phyloP scores from a whole-genome alignment of 2,797 vertebrate species.

The Xyrichtys novacula region DNA sequence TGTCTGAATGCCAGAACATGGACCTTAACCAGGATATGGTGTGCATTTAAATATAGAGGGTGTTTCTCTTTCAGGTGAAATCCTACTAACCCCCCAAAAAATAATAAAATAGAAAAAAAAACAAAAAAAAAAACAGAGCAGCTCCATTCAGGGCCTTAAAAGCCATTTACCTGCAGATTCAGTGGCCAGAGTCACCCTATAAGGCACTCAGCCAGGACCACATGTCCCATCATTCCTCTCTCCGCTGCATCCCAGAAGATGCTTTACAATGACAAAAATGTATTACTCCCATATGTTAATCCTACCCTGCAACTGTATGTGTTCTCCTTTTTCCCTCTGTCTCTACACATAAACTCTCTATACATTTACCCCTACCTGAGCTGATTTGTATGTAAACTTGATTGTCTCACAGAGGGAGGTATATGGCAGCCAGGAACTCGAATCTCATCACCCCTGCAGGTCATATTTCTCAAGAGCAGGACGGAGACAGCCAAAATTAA shows the following conservation, averaged over 20 bases:
- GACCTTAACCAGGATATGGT: no score
- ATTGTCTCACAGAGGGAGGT: conserved; percentile 47
- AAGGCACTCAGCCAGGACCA: conserved; percentile 14
- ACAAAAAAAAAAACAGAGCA: conserved; percentile 19
- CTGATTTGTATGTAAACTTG: conserved; percentile 63
- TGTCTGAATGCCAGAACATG: no score
- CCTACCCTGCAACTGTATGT: neutral
- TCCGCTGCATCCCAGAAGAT: conserved; percentile 22
- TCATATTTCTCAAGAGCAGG: conserved; percentile 59
- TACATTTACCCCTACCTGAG: conserved; percentile 11
- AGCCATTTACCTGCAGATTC: conserved; percentile 20
- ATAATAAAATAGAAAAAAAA: no score
- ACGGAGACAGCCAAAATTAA: conserved; percentile 52
- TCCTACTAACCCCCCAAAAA: conserved; percentile 17
- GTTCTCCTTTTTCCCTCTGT: neutral
- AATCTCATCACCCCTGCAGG: conserved; percentile 57
- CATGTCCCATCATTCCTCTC: conserved; percentile 40
- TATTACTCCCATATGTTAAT: conserved; percentile 7
- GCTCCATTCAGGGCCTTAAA: neutral
- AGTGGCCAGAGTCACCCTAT: conserved; percentile 10
- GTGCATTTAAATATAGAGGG: no score
- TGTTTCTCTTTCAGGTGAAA: conserved; percentile 1
- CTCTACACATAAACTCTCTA: neutral
- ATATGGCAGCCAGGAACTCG: conserved; percentile 34
- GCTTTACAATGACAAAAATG: conserved; percentile 15